phyloP scores from a whole-genome alignment of 2,113 vertebrate genomes.

The Cyrtonyx montezumae region DNA sequence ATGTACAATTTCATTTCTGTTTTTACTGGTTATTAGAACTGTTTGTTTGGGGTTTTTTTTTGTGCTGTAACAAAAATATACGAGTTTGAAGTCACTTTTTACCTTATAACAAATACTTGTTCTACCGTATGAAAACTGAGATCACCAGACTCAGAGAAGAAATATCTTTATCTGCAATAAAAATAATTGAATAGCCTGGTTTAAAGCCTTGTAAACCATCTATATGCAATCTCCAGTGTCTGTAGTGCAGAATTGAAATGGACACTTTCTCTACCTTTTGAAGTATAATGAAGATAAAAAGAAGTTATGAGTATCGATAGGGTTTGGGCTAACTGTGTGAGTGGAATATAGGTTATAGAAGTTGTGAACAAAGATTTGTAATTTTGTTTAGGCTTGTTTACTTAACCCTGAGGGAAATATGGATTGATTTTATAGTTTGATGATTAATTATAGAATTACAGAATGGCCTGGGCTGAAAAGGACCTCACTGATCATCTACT shows the following conservation, averaged over 20 bases:
- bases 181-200: not conserved
- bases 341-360: not conserved
- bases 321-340: not conserved
- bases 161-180: not conserved
- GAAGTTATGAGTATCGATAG: not conserved
- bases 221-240: not conserved
- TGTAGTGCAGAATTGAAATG: not conserved
- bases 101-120: not conserved
- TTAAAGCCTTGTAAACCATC: not conserved
- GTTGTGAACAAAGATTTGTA: conserved; percentile 5
- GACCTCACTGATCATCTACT: no score
- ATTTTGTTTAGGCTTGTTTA: not conserved
- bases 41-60: not conserved
- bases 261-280: not conserved
- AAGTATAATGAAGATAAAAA: not conserved
- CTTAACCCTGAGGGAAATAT: not conserved
- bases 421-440: not conserved
- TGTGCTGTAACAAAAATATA: not conserved
- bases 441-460: not conserved
- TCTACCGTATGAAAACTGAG: not conserved
- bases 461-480: no score
- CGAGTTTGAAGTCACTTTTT: not conserved
- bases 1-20: not conserved
- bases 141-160: not conserved
- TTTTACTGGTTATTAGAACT: not conserved